Percentiles rank a stretch among this genome's conserved stretches.
Conservation (phyloP, 2,113 vertebrate species). For the Limanda limanda region DNA sequence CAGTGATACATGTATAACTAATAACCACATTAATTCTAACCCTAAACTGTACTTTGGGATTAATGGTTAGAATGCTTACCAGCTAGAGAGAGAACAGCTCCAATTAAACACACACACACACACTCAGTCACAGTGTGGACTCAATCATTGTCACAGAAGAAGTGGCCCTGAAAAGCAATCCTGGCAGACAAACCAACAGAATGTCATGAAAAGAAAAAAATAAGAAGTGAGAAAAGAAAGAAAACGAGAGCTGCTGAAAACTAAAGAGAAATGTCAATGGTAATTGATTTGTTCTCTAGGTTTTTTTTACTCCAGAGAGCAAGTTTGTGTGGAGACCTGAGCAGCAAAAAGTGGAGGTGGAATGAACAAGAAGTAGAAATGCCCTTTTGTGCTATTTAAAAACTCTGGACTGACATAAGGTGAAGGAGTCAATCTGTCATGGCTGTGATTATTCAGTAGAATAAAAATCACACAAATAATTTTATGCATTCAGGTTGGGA, state of each 20-base stretch:
- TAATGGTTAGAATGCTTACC: neutral
- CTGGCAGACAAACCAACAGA: constrained; percentile 26
- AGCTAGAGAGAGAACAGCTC: neutral
- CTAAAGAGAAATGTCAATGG: constrained; percentile 32
- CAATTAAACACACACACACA: neutral
- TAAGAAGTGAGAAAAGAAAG: neutral
- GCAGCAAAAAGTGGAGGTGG: constrained; percentile 13
- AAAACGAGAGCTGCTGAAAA: constrained; percentile 18
- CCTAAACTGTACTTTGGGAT: neutral
- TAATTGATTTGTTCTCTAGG: constrained; percentile 38
- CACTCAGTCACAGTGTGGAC: constrained; percentile 3
- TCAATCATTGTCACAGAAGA: constrained; percentile 13
- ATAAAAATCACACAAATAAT: constrained; percentile 5
- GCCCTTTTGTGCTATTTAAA: constrained; percentile 8
- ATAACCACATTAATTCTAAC: neutral
- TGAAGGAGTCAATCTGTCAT: neutral
- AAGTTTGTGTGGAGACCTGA: neutral
- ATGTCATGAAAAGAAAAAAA: constrained; percentile 4
- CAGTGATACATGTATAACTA: neutral
- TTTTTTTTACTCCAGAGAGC: constrained; percentile 10
- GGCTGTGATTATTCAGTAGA: neutral
- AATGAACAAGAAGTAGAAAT: neutral
- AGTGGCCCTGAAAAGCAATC: constrained; percentile 38
- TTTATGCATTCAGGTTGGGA: neutral
- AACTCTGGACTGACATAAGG: neutral